A percentile compares a stretch with the other conserved stretches of the same genome.
Conservation (phyloP, 1,140 invertebrate species). For the Bombus ignitus region DNA sequence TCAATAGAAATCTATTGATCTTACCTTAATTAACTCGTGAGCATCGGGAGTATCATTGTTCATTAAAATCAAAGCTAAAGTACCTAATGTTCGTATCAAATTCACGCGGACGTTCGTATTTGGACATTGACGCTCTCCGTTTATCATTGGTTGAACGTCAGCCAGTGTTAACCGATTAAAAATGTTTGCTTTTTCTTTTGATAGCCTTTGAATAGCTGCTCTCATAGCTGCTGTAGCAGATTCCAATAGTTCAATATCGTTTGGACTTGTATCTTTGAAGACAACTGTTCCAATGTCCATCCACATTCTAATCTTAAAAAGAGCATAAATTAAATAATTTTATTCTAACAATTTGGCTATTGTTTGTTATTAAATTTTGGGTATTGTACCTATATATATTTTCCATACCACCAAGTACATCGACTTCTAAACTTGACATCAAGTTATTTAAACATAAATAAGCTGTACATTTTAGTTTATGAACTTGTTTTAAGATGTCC, state of each 20-base stretch:
- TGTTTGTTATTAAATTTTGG: neutral
- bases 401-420: slow-evolving; percentile 85
- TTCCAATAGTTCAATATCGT: slow-evolving; percentile 84
- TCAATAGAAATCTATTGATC: slow-evolving; percentile 22
- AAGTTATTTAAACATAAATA: slow-evolving; percentile 88
- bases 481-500: slow-evolving; percentile 80
- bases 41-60: slow-evolving; percentile 60
- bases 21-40: slow-evolving; percentile 77
- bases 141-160: slow-evolving; percentile 83
- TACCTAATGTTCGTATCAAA: slow-evolving; percentile 87
- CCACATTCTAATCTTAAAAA: slow-evolving; percentile 80
- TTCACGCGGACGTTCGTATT: slow-evolving; percentile 86
- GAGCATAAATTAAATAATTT: neutral
- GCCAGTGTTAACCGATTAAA: slow-evolving; percentile 76
- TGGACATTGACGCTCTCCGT: slow-evolving; percentile 83
- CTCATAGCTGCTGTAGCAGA: slow-evolving; percentile 87
- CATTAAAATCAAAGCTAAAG: slow-evolving; percentile 81
- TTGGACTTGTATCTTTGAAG: slow-evolving; percentile 79
- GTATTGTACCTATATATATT: slow-evolving; percentile 77
- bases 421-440: slow-evolving; percentile 84
- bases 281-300: slow-evolving; percentile 84
- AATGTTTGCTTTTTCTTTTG: slow-evolving; percentile 69
- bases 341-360: neutral
- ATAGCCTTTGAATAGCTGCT: slow-evolving; percentile 82
- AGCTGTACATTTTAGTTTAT: slow-evolving; percentile 83